Evolutionary conservation across 2,888 invertebrate species (phyloP), one percentile per base, ranked within the genome.

Genomic region (Laspeyria flexula): DNA sequence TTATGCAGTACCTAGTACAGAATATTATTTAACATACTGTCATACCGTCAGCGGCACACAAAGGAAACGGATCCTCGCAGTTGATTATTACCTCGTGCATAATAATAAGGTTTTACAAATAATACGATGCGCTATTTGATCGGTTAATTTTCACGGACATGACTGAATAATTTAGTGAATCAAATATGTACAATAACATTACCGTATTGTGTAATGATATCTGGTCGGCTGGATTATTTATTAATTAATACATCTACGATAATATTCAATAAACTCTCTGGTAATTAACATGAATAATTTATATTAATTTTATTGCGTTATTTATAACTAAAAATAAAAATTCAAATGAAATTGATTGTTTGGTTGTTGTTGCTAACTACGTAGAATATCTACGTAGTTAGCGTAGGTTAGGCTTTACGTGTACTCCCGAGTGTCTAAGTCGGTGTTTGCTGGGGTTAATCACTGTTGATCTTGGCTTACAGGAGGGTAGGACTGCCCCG

Each of bases 111-210:
- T 46, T 59, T 60, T 41, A 60, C 69, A 69, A 75, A 75, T 74
- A 74, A 74, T 66, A 61, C 49, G 70, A 62, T 64, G 53, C 61
- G 59, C 52, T 71, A 71, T 76, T 66, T 67, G 69, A 70, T 70
- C 60, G 54, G 70, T 65, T 65, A 71, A 71, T 77, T 64, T 54
- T 60, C 58, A 61, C 38, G 55, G 61, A 70, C 57, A 62, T 58
- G 57, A 52, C 60, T 63, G 71, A 77, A 77, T 73, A 71, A 71
- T 74, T 71, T 56, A 62, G 51, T 53, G 53, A 58, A 61, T 65
- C 63, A 62, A 69, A 71, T 62, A 66, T 60, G 49, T 55, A 60
- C 46, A 55, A 53, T 35, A 35, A 53, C 53, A 58, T 69, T 64
- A 63, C 16, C 44, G 49, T 50, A 55, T 62, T 50, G 27, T 57